Conservation (phyloP, 2,797 vertebrate species). For the Acipenser ruthenus region DNA sequence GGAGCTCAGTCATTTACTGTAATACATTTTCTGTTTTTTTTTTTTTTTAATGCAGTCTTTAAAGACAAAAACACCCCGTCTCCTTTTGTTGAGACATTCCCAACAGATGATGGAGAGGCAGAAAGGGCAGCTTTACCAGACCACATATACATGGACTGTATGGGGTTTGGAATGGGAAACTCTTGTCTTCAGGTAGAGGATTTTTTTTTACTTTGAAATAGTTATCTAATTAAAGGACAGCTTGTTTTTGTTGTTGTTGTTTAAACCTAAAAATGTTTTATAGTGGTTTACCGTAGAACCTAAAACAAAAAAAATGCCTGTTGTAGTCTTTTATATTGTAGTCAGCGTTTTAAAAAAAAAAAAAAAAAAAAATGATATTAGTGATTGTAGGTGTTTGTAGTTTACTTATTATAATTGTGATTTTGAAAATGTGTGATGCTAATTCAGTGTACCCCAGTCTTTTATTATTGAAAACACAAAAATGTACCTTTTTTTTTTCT, state of each 20-base stretch:
- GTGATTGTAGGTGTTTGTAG: no score
- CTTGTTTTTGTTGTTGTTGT: no score
- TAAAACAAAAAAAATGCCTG: no score
- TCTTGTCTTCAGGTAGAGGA: slow-evolving; percentile 87
- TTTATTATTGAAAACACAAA: no score
- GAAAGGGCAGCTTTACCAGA: slow-evolving; percentile 72
- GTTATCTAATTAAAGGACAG: background rate
- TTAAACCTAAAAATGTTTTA: no score
- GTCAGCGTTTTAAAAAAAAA: no score
- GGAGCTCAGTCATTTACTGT: background rate
- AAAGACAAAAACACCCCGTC: slow-evolving; percentile 82
- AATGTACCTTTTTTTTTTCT: slow-evolving; percentile 14
- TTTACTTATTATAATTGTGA: no score
- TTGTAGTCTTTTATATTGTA: no score
- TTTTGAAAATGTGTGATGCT: no score
- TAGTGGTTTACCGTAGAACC: no score
- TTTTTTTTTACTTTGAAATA: background rate
- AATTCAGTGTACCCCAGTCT: no score
- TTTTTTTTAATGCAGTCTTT: slow-evolving; percentile 65
- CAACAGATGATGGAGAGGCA: slow-evolving; percentile 73
- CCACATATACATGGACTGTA: slow-evolving; percentile 96
- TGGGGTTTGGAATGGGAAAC: slow-evolving; percentile 98
- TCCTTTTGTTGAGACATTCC: slow-evolving; percentile 83
- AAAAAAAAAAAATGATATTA: no score
- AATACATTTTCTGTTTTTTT: background rate